Evolutionary conservation across 2,797 vertebrate genomes (phyloP).

Genomic region (Pipistrellus pipistrellus): DNA sequence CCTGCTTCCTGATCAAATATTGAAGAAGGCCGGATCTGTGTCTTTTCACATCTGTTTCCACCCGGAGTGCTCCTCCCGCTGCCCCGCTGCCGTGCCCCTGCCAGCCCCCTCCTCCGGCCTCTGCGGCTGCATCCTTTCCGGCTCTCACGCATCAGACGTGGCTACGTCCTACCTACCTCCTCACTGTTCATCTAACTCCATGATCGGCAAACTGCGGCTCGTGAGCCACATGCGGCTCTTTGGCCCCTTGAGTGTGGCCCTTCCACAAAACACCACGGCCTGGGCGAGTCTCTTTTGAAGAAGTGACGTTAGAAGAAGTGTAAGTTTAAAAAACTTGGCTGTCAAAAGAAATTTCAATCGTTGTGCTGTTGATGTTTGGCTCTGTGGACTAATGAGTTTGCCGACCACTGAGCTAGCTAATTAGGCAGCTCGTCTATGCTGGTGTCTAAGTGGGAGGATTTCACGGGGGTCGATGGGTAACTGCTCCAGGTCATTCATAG

Average conservation of each 20-base stretch:
- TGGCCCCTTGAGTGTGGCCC: too few relatives aligned
- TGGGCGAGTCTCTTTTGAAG: too few relatives aligned
- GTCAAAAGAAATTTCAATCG: too few relatives aligned
- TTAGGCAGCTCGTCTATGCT: not conserved
- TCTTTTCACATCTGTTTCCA: not conserved
- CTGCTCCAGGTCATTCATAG: not conserved
- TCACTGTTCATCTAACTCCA: not conserved
- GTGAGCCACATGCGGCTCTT: too few relatives aligned
- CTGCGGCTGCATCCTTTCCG: not conserved
- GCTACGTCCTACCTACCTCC: not conserved
- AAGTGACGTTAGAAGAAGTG: too few relatives aligned
- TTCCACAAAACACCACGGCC: too few relatives aligned
- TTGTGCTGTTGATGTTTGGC: too few relatives aligned
- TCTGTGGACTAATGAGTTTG: too few relatives aligned
- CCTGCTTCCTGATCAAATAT: not conserved
- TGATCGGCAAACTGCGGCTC: too few relatives aligned
- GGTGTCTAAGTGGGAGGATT: not conserved
- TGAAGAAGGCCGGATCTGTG: not conserved
- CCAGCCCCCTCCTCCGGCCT: not conserved
- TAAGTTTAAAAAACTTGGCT: too few relatives aligned
- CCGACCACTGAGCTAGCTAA: not conserved
- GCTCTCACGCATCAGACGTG: not conserved
- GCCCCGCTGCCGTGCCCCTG: rapidly evolving
- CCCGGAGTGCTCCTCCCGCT: not conserved
- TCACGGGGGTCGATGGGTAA: not conserved